These are phyloP conservation scores for Ectropis crepuscularia DNA, from an alignment of 2,888 invertebrate species.

Conservation along the genomic window DNA sequence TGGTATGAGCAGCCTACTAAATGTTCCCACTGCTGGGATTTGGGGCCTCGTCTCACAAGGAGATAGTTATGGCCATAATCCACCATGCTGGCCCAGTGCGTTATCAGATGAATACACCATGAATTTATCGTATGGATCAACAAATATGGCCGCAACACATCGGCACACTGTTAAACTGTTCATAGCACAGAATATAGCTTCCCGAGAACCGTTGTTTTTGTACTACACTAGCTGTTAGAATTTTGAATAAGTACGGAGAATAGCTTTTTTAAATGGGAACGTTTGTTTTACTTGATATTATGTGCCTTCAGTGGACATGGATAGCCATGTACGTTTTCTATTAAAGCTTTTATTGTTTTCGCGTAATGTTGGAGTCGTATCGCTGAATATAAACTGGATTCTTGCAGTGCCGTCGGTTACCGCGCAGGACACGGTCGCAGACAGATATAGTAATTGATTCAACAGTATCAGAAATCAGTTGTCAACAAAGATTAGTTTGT, in stretches of 20 bases:
- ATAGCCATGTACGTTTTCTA: conserved; percentile 64
- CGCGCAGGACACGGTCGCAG: conserved; percentile 11
- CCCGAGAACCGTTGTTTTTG: conserved; percentile 56
- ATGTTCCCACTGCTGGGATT: too few species aligned
- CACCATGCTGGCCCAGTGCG: too few species aligned
- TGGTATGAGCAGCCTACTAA: too few species aligned
- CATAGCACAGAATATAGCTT: conserved; percentile 67
- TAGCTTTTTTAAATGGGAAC: conserved; percentile 76
- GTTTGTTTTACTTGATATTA: conserved; percentile 63
- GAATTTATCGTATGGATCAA: neutral
- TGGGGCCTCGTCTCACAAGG: too few species aligned
- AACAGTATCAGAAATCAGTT: neutral
- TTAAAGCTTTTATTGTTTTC: conserved; percentile 61
- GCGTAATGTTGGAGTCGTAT: conserved; percentile 47
- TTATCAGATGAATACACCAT: too few species aligned
- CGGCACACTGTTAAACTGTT: conserved; percentile 35
- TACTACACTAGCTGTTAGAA: conserved; percentile 64
- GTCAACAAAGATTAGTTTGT: too few species aligned
- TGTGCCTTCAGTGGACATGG: conserved; percentile 76
- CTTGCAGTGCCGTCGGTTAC: conserved; percentile 38
- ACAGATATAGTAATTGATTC: neutral
- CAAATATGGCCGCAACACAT: conserved; percentile 13
- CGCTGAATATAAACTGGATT: conserved; percentile 42
- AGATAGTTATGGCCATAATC: too few species aligned
- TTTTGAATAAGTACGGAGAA: conserved; percentile 70